Base-by-base conservation (phyloP, 2,113 vertebrate species). In the Halcyon malimbica region DNA sequence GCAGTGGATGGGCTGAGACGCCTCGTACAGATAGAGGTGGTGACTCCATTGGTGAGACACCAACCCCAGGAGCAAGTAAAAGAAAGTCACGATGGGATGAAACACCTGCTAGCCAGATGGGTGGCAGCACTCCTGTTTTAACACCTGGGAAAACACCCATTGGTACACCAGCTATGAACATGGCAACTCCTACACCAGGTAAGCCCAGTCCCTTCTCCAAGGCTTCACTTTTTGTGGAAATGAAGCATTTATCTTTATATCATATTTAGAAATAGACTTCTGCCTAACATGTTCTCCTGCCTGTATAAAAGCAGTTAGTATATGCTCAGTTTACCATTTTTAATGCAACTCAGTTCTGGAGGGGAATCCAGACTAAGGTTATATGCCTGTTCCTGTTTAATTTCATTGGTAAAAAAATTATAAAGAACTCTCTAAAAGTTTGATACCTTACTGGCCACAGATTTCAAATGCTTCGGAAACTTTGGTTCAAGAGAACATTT, bases 81-180 rank as follows among this genome's bases (percentile, higher is more conserved):
- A 98, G 99, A 81, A 99, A 99, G 88, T 99, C 99, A 17, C 98
- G 99, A 31, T 99, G 99, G 99, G 99, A 99, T 91, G 99, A 99
- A 96, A 99, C 99, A 3, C 99, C 99, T 10, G 99, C 99, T 28
- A 99, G 99, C 96, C 99, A 99, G 93, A 99, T 99, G 99, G 99
- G 99, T 25, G 99, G 99, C 63, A 99, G 99, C 83, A 99, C 99
- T 51, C 99, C 99, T 44, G 98, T 99, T 46, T 98, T 99, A 51
- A 99, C 99, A 2, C 99, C 99, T 57, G 99, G 99, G 75, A 99
- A 99, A 95, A 99, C 99, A 48, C 99, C 99, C 50, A 99, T 99
- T 35, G 99, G 99, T 65, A 99, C 99, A 16, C 99, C 99, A 80
- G 99, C 99, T 33, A 99, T 99, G 99, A 99, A 99, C 96, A 99